A percentile compares a stretch with the other conserved stretches of the same genome.
phyloP scores from a whole-genome alignment of 1,140 invertebrate genomes.

The Chironomus tepperi region DNA sequence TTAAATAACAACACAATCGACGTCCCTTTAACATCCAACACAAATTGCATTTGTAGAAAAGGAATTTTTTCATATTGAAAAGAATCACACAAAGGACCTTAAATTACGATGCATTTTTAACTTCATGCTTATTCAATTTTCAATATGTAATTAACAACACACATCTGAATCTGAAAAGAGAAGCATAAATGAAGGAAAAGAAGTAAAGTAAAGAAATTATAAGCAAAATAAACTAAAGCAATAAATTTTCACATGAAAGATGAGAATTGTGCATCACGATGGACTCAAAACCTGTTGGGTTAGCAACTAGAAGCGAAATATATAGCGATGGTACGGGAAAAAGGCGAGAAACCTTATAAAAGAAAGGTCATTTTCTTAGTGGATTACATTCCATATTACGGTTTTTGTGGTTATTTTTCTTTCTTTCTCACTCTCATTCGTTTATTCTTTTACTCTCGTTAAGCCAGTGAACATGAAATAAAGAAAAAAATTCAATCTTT shows the following conservation, averaged over 20 bases:
- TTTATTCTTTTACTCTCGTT: neutral
- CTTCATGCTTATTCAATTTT: constrained; percentile 23
- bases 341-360: too few species aligned
- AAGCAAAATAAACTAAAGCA: neutral
- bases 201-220: constrained; percentile 19
- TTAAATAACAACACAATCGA: neutral
- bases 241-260: constrained; percentile 20
- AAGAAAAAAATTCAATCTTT: constrained; percentile 5
- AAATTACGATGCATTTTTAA: constrained; percentile 9
- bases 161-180: neutral
- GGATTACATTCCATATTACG: constrained; percentile 17
- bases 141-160: neutral
- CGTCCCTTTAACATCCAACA: too few species aligned
- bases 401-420: neutral
- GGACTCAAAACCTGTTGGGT: neutral
- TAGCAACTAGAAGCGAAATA: neutral
- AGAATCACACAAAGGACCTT: neutral
- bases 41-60: neutral
- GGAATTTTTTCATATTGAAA: neutral
- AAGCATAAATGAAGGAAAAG: neutral
- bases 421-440: neutral
- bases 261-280: neutral
- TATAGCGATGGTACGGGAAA: neutral
- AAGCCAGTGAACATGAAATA: constrained; percentile 18
- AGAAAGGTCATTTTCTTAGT: constrained; percentile 20